Evolutionary conservation across 1,140 invertebrate species (phyloP).

Genomic region (Mya arenaria): DNA sequence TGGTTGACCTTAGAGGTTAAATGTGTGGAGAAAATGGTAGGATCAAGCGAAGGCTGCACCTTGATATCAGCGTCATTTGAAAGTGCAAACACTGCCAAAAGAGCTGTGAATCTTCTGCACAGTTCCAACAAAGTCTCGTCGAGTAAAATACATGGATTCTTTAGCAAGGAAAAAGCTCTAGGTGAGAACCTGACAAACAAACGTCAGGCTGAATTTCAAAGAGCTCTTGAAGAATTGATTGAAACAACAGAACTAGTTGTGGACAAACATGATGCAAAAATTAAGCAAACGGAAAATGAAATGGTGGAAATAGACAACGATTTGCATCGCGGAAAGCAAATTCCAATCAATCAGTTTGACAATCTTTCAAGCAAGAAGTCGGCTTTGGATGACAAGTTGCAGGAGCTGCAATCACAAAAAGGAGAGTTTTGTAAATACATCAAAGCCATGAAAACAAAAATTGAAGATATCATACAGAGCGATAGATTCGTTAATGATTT

Average conservation of each 20-base stretch:
- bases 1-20: not conserved
- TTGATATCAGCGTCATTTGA: not conserved
- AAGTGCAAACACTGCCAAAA: not conserved
- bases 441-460: slow-evolving; percentile 30
- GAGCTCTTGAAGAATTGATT: slow-evolving; percentile 9
- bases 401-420: slow-evolving; percentile 65
- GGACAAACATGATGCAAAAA: slow-evolving; percentile 22
- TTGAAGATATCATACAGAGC: slow-evolving; percentile 34
- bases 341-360: slow-evolving; percentile 16
- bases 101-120: not conserved
- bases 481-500: slow-evolving; percentile 51
- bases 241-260: not conserved
- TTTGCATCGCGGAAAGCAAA: not conserved
- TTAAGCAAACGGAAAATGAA: not conserved
- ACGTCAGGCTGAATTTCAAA: not conserved
- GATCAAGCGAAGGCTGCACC: not conserved
- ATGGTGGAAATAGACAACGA: not conserved
- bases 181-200: not conserved
- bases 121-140: slow-evolving; percentile 5
- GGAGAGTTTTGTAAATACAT: slow-evolving; percentile 61
- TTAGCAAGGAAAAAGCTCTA: not conserved
- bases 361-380: slow-evolving; percentile 29
- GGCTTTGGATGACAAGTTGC: slow-evolving; percentile 65
- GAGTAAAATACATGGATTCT: slow-evolving; percentile 21
- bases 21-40: not conserved